These are phyloP conservation scores for Echinarachnius parma DNA, from an alignment of 53 echinoderm and acorn worm genomes.

Conservation along the genomic window DNA sequence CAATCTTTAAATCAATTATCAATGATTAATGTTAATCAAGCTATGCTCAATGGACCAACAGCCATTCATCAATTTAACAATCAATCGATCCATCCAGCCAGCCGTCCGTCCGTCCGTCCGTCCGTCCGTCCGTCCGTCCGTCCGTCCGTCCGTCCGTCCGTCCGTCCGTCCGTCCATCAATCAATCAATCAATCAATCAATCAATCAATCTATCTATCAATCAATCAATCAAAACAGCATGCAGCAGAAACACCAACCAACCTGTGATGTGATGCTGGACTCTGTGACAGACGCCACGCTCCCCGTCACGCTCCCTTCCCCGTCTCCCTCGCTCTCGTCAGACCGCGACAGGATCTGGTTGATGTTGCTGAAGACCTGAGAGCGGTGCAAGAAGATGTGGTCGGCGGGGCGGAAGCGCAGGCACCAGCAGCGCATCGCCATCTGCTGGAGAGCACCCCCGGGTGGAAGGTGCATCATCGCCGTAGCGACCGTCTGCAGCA, in stretches of 20 bases:
- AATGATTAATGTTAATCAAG: too few relatives aligned
- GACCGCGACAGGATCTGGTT: conserved; percentile 88
- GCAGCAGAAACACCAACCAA: background rate
- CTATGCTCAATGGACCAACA: too few relatives aligned
- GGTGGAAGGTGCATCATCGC: conserved; percentile 94
- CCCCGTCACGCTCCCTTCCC: conserved; percentile 53
- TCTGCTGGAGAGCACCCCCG: conserved; percentile 91
- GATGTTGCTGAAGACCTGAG: conserved; percentile 98
- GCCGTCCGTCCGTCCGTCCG: too few relatives aligned
- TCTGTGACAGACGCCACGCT: conserved; percentile 61
- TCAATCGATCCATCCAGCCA: too few relatives aligned
- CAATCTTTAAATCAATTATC: too few relatives aligned
- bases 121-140: too few relatives aligned
- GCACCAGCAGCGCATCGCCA: conserved; percentile 98
- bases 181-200: too few relatives aligned
- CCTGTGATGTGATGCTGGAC: conserved; percentile 43
- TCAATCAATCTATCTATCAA: too few relatives aligned
- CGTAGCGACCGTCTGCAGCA: conserved; percentile 88
- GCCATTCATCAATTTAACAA: too few relatives aligned
- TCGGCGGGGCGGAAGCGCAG: conserved; percentile 85
- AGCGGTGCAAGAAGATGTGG: conserved; percentile 91
- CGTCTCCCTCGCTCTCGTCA: conserved; percentile 70
- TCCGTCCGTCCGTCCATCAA: too few relatives aligned
- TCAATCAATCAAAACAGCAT: too few relatives aligned
- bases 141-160: too few relatives aligned